phyloP scores from a whole-genome alignment of 2,113 vertebrate species.

The Urocolius indicus region DNA sequence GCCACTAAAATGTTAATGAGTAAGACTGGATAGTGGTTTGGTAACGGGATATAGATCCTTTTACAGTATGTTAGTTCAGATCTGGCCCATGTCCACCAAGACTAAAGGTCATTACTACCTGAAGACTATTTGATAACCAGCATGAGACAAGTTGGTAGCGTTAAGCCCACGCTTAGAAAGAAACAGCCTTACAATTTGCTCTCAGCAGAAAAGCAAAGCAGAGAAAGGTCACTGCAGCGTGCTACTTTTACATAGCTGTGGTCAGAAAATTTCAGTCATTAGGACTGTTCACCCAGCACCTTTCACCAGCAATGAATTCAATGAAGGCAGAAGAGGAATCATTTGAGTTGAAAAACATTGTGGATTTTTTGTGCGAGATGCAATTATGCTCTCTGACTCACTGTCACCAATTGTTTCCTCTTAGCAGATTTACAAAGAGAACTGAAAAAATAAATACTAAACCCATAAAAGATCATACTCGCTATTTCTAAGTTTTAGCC shows the following conservation, averaged over 20 bases:
- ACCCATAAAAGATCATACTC: not conserved
- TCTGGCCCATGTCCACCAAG: not conserved
- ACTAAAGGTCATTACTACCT: constrained; percentile 44
- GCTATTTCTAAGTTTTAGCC: not conserved
- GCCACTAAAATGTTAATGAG: constrained; percentile 73
- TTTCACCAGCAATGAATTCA: not conserved
- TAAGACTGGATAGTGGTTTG: not conserved
- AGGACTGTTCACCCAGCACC: not conserved
- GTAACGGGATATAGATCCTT: constrained; percentile 61
- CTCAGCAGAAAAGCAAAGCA: not conserved
- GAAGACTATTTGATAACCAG: constrained; percentile 8
- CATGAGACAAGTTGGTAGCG: accelerated
- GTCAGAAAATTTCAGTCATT: not conserved
- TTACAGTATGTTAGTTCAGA: constrained; percentile 58
- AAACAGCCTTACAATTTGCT: not conserved
- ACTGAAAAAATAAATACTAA: not conserved
- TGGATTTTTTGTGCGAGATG: not conserved
- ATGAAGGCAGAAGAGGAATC: not conserved
- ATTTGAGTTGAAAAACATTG: not conserved
- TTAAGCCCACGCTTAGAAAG: not conserved
- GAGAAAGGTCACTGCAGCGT: not conserved
- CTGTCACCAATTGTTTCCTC: not conserved
- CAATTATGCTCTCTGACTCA: not conserved
- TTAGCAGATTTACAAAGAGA: not conserved
- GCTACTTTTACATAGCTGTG: not conserved